Evolutionary conservation across 2,113 vertebrate species (phyloP).

Genomic region (Pitta sordida): DNA sequence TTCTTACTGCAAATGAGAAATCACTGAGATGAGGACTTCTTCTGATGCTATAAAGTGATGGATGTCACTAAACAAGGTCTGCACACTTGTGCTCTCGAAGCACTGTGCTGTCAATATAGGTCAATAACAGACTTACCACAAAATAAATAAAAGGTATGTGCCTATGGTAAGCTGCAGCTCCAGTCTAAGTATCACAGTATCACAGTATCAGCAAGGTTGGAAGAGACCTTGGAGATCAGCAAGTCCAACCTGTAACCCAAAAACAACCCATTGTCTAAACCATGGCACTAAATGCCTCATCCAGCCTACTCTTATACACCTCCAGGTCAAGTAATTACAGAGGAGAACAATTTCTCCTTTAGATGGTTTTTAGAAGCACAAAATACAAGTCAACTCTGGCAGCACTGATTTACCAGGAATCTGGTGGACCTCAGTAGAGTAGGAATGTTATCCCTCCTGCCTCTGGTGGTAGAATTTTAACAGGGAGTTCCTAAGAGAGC

Average conservation of each 20-base stretch:
- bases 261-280: too few relatives aligned
- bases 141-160: not conserved
- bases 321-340: not conserved
- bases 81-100: not conserved
- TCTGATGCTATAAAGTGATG: not conserved
- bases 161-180: not conserved
- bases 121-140: not conserved
- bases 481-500: conserved; percentile 1
- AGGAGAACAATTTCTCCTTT: conserved; percentile 27
- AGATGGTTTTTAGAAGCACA: not conserved
- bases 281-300: too few relatives aligned
- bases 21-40: not conserved
- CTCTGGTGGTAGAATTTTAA: conserved; percentile 24
- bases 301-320: too few relatives aligned
- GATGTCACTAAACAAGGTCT: not conserved
- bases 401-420: not conserved
- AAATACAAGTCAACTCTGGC: not conserved
- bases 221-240: too few relatives aligned
- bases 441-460: not conserved
- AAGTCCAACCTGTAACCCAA: too few relatives aligned
- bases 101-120: not conserved
- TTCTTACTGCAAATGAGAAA: not conserved
- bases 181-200: too few relatives aligned
- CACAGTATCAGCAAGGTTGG: too few relatives aligned
- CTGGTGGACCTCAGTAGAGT: not conserved